Conservation (phyloP, 53 echinoderm and acorn worm species). For the Holothuria scabra region DNA sequence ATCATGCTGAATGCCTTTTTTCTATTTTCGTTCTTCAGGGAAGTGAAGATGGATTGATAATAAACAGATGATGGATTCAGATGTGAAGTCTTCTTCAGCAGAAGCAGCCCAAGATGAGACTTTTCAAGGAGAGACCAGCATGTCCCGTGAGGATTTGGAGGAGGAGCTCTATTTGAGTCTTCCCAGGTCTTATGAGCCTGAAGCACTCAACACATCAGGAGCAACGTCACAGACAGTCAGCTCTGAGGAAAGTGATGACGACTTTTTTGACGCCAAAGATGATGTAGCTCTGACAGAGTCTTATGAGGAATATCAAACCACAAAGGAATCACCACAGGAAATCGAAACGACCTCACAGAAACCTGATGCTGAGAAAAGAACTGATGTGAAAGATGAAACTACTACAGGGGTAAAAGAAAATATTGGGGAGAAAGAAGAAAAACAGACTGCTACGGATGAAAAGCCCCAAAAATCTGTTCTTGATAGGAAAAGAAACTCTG, state of each 20-base stretch:
- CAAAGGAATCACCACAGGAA: background rate
- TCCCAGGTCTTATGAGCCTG: too few relatives aligned
- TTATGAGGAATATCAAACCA: background rate
- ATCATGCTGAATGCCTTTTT: too few relatives aligned
- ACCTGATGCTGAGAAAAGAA: background rate
- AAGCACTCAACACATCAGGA: too few relatives aligned
- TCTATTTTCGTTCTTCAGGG: too few relatives aligned
- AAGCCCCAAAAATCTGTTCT: background rate
- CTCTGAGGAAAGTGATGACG: conserved; percentile 29
- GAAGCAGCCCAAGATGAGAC: too few relatives aligned
- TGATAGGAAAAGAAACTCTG: background rate
- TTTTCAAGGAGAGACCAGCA: too few relatives aligned
- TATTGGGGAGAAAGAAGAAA: background rate
- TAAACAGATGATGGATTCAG: too few relatives aligned
- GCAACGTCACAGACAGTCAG: background rate
- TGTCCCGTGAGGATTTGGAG: too few relatives aligned
- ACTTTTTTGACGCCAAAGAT: conserved; percentile 37
- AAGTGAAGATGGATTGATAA: too few relatives aligned
- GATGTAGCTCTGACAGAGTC: background rate
- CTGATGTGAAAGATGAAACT: background rate
- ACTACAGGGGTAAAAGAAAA: background rate
- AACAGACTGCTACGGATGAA: background rate
- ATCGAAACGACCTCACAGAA: background rate
- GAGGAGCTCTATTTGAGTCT: too few relatives aligned
- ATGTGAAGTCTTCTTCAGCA: too few relatives aligned